phyloP scores from a whole-genome alignment of 1,140 invertebrate species.

The Eupristina koningsbergeri region DNA sequence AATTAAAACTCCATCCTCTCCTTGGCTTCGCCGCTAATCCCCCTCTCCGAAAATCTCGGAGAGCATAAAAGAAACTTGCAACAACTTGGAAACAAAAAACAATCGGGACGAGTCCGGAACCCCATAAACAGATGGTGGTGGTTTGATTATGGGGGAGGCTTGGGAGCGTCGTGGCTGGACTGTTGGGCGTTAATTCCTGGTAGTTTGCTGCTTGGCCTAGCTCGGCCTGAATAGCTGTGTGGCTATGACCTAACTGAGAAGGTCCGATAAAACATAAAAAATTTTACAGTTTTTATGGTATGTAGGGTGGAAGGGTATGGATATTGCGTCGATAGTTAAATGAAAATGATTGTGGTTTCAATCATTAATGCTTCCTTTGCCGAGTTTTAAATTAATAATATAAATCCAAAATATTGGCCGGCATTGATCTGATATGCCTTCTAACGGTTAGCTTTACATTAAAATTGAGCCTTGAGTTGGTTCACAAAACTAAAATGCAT shows the following conservation, averaged over 20 bases:
- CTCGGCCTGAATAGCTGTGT: conserved; percentile 20
- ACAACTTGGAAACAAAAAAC: too few relatives aligned
- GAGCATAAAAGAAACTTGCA: too few relatives aligned
- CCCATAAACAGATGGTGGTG: not conserved
- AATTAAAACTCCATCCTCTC: too few relatives aligned
- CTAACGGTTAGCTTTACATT: not conserved
- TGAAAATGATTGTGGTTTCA: conserved; percentile 10
- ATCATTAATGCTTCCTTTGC: not conserved
- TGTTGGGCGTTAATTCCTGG: conserved; percentile 4
- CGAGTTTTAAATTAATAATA: conserved; percentile 4
- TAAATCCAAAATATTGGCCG: not conserved
- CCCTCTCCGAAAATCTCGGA: too few relatives aligned
- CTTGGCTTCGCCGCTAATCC: too few relatives aligned
- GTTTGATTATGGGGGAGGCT: conserved; percentile 1
- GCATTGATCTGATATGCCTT: not conserved
- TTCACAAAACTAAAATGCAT: not conserved
- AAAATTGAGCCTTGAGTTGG: not conserved
- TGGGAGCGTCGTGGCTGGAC: not conserved
- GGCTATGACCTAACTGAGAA: conserved; percentile 11
- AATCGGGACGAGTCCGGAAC: too few relatives aligned
- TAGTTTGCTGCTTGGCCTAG: conserved; percentile 18
- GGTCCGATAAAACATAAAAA: conserved; percentile 27
- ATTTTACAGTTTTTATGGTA: conserved; percentile 10
- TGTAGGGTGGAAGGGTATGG: conserved; percentile 3
- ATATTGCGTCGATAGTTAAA: not conserved